These are phyloP conservation scores for Nebria brevicollis DNA, from an alignment of 2,888 invertebrate species.

Conservation along the genomic window DNA sequence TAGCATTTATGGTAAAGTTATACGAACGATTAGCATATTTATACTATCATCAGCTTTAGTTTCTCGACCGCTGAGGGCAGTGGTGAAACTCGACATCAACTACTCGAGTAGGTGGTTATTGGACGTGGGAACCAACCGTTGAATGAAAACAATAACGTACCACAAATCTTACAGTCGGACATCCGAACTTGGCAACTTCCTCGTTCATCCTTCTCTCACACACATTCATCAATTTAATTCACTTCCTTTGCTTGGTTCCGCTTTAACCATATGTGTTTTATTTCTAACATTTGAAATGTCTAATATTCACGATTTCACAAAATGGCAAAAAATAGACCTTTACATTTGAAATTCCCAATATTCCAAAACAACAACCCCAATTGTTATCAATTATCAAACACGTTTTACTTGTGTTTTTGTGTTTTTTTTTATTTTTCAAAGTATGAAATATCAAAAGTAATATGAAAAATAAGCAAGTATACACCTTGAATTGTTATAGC, in stretches of 20 bases:
- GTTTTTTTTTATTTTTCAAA: too few relatives aligned
- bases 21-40: conserved; percentile 43
- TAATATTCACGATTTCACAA: too few relatives aligned
- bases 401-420: too few relatives aligned
- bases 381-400: too few relatives aligned
- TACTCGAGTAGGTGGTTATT: conserved; percentile 32
- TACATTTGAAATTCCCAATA: too few relatives aligned
- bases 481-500: too few relatives aligned
- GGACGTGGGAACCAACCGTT: conserved; percentile 18
- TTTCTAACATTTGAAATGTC: too few relatives aligned
- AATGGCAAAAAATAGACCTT: too few relatives aligned
- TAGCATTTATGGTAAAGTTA: conserved; percentile 10
- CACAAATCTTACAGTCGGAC: conserved; percentile 20
- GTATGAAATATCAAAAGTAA: too few relatives aligned
- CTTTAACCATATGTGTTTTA: neutral
- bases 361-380: too few relatives aligned
- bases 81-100: conserved; percentile 8
- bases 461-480: too few relatives aligned
- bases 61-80: conserved; percentile 15
- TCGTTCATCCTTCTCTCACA: neutral
- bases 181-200: conserved; percentile 20
- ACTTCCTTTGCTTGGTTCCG: neutral
- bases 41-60: conserved; percentile 42
- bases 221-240: neutral
- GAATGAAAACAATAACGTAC: conserved; percentile 40